Conservation (phyloP, 2,888 invertebrate species). For the Lagria hirta region DNA sequence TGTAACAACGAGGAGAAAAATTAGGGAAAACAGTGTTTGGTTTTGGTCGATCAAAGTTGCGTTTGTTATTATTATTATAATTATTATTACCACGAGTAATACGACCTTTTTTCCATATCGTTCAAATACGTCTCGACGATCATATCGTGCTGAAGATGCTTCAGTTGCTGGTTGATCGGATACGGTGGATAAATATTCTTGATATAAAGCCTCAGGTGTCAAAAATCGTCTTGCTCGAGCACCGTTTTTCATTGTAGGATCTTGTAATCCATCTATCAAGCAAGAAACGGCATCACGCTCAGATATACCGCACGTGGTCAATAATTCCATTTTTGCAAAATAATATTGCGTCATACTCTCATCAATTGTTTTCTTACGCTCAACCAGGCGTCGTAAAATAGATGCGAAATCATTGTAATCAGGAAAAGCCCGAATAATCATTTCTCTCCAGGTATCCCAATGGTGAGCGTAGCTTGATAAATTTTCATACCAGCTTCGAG, state of each 20-base stretch:
- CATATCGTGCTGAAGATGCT: too few species aligned
- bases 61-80: too few species aligned
- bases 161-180: background rate
- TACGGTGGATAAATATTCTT: slow-evolving; percentile 1
- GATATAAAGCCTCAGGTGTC: slow-evolving; percentile 2
- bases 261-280: slow-evolving; percentile 25
- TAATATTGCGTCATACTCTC: slow-evolving; percentile 25
- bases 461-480: slow-evolving; percentile 9
- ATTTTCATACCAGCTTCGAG: slow-evolving; percentile 16
- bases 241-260: slow-evolving; percentile 14
- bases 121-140: too few species aligned
- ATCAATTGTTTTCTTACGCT: slow-evolving; percentile 3
- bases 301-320: slow-evolving; percentile 18
- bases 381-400: slow-evolving; percentile 14
- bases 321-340: slow-evolving; percentile 22
- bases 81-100: too few species aligned
- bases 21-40: too few species aligned
- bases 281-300: slow-evolving; percentile 27
- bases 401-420: slow-evolving; percentile 15
- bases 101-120: too few species aligned
- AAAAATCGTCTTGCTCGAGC: slow-evolving; percentile 16
- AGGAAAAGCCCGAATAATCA: slow-evolving; percentile 18
- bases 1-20: too few species aligned
- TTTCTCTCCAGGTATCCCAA: slow-evolving; percentile 22
- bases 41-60: too few species aligned